Evolutionary conservation across 1,140 invertebrate genomes (phyloP).

Genomic region (Matsumurasca onukii): DNA sequence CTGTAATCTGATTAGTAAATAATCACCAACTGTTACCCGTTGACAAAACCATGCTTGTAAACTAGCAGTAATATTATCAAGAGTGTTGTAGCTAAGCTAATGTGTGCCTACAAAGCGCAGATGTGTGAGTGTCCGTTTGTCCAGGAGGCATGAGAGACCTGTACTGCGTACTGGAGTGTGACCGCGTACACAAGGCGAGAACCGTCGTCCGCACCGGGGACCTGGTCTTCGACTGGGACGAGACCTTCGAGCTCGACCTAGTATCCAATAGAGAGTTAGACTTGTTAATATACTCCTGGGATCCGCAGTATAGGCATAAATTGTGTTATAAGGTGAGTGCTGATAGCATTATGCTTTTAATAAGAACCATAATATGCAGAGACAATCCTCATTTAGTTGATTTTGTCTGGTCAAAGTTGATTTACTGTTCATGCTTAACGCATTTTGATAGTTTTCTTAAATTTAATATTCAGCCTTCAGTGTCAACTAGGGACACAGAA

Average conservation of each 20-base stretch:
- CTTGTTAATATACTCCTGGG: conserved; percentile 97
- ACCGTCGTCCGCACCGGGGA: conserved; percentile 97
- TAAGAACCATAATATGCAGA: too few species aligned
- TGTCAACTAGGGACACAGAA: too few species aligned
- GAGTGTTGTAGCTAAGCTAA: not conserved
- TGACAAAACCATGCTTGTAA: not conserved
- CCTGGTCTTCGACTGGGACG: conserved; percentile 98
- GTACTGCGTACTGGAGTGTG: conserved; percentile 65
- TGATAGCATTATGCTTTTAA: too few species aligned
- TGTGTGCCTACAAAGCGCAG: not conserved
- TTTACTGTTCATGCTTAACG: too few species aligned
- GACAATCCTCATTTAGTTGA: too few species aligned
- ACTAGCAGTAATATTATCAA: not conserved
- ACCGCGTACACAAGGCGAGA: conserved; percentile 94
- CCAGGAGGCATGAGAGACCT: conserved; percentile 71
- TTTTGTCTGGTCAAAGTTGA: too few species aligned
- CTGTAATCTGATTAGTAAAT: not conserved
- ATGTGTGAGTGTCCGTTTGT: not conserved
- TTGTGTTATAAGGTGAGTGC: conserved; percentile 82
- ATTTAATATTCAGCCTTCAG: too few species aligned
- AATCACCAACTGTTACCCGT: not conserved
- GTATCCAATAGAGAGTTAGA: conserved; percentile 92
- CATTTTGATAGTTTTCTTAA: too few species aligned
- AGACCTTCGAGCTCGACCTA: conserved; percentile 96
- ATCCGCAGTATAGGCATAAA: conserved; percentile 93